Evolutionary conservation across 2,888 invertebrate species (phyloP).

Genomic region (Pseudococcus jackbeardsleyi): DNA sequence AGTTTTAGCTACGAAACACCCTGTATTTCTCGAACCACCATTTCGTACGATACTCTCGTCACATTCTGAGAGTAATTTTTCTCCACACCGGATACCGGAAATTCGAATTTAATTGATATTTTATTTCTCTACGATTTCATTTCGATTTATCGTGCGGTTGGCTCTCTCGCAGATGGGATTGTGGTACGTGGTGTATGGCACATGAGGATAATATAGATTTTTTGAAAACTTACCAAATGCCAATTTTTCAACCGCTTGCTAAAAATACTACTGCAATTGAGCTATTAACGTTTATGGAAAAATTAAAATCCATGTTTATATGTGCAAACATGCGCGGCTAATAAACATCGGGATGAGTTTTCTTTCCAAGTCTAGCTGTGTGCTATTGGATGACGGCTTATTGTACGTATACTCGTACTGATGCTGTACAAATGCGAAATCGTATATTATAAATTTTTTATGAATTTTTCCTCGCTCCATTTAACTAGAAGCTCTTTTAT

Average conservation of each 20-base stretch:
- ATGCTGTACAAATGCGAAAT: constrained; percentile 3
- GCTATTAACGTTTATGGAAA: constrained; percentile 11
- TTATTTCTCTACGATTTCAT: neutral
- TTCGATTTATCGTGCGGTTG: neutral
- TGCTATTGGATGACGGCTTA: neutral
- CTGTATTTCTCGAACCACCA: neutral
- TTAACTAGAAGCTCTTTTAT: constrained; percentile 50
- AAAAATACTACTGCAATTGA: neutral
- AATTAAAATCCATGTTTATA: neutral
- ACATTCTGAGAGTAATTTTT: neutral
- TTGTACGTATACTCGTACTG: neutral
- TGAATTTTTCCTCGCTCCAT: constrained; percentile 46
- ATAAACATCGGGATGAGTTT: neutral
- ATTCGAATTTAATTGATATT: neutral
- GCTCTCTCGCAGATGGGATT: neutral
- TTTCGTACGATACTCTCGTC: neutral
- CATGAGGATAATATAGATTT: neutral
- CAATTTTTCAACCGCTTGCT: neutral
- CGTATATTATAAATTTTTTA: constrained; percentile 53
- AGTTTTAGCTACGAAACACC: too few species aligned
- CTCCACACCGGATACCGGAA: neutral
- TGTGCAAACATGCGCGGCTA: constrained; percentile 30
- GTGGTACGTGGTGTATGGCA: neutral
- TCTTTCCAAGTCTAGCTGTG: neutral
- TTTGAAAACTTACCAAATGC: neutral